Evolutionary conservation across 2,888 invertebrate genomes (phyloP).

Genomic region (Eubasilissa splendida): DNA sequence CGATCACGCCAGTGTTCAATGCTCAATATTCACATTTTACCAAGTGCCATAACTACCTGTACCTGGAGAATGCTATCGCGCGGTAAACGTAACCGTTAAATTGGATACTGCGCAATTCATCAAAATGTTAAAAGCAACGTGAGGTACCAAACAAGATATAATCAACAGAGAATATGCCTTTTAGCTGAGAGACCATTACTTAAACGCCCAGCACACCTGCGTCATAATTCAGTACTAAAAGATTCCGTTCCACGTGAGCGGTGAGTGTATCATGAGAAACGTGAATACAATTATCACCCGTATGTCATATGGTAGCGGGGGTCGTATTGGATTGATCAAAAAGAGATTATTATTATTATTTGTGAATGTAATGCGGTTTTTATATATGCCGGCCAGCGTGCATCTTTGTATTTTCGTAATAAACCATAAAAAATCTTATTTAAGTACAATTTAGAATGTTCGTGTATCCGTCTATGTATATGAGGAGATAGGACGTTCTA

Average conservation of each 20-base stretch:
- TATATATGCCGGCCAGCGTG: background rate
- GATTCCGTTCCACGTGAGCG: constrained; percentile 27
- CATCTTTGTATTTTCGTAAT: constrained; percentile 6
- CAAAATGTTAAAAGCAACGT: no score
- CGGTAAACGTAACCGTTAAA: no score
- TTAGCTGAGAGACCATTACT: background rate
- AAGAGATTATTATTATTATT: background rate
- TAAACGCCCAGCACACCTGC: constrained; percentile 5
- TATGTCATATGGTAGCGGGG: background rate
- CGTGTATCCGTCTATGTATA: no score
- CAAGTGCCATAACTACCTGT: background rate
- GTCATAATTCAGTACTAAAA: background rate
- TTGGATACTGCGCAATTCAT: no score
- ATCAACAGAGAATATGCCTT: background rate
- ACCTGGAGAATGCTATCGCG: background rate
- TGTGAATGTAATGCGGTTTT: background rate
- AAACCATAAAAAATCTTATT: no score
- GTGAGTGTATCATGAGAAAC: background rate
- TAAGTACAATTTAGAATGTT: no score
- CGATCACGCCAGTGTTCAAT: background rate
- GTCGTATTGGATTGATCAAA: background rate
- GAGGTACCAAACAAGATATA: no score
- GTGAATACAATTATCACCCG: constrained; percentile 8
- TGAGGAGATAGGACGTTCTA: no score
- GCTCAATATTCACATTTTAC: background rate